Evolutionary conservation across 2,113 vertebrate genomes (phyloP), one percentile per base, ranked within the genome.

Genomic region (Epinephelus lanceolatus): DNA sequence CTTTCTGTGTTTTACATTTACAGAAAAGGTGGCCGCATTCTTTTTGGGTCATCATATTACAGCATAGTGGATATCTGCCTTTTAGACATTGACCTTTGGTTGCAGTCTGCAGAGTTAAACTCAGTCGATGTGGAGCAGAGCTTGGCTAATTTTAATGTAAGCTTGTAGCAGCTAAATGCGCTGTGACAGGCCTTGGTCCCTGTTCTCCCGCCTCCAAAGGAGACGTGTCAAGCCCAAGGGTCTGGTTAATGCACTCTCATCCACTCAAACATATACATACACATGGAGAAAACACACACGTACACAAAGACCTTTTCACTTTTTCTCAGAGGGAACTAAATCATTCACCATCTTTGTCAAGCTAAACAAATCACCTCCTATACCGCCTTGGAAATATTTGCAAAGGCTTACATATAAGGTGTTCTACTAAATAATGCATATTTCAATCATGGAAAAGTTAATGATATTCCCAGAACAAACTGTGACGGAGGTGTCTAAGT

Each of bases 391-490:
- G 73, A 65, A 42, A 70, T 76, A 87, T 90, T 80, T 85, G 72
- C 69, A 60, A 66, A 59, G 61, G 62, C 56, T 75, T 47, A 65
- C n/a, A 66, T 52, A 72, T 23, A 51, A 75, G 23, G 25, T 51
- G 53, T 70, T 70, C 52, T 47, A 65, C 83, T 91, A 76, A 92
- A 92, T 92, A 85, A 90, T 87, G 72, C 76, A 88, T 57, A 61
- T 65, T 89, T 88, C 75, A 85, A 89, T 90, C 71, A 85, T 51
- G 30, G 67, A 63, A 6, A 47, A n/a, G 19, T 33, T 73, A 83
- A 88, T 87, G 40, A 63, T 19, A 74, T 33, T 61, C 51, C n/a
- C 25, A 23, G 15, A 66, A 63, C 70, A 82, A 87, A 84, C 23
- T 52, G 15, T 53, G 27, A 6, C 2, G 1, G 6, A 62, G 10